Conservation (phyloP, 2,888 invertebrate genomes). For the Bugula neritina region DNA sequence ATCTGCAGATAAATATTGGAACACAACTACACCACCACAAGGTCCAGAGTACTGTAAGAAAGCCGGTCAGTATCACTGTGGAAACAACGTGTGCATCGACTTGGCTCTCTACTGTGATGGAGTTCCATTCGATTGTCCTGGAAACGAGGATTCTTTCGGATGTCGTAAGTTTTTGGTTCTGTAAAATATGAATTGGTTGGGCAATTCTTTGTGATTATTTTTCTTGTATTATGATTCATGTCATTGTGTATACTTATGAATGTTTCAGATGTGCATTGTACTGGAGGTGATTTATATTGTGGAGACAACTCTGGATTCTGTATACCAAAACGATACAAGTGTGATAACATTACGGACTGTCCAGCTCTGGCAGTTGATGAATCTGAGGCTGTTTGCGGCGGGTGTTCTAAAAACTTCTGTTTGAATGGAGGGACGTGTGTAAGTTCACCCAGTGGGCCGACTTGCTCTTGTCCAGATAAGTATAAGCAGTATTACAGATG, state of each 20-base stretch:
- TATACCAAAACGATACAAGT: not conserved
- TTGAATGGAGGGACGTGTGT: conserved; percentile 37
- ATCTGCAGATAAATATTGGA: not conserved
- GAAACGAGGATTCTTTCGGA: conserved; percentile 7
- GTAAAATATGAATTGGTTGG: not conserved
- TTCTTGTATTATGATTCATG: too few relatives aligned
- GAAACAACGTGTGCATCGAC: conserved; percentile 4
- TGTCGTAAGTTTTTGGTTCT: conserved; percentile 12
- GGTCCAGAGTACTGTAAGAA: not conserved
- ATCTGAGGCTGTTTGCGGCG: conserved; percentile 27
- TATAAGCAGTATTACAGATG: not conserved
- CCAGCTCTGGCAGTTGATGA: not conserved
- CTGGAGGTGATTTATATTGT: conserved; percentile 8
- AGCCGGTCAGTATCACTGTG: conserved; percentile 22
- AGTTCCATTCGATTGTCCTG: conserved; percentile 25
- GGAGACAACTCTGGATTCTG: not conserved
- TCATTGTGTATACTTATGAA: too few relatives aligned
- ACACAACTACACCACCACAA: conserved; percentile 7
- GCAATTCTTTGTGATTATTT: too few relatives aligned
- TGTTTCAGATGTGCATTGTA: not conserved
- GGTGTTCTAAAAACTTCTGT: conserved; percentile 36
- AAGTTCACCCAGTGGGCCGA: not conserved
- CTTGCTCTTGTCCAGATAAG: not conserved
- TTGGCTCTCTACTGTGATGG: conserved; percentile 7
- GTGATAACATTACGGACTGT: not conserved